Evolutionary conservation across 2,888 invertebrate species (phyloP).

Genomic region (Hydriomena furcata): DNA sequence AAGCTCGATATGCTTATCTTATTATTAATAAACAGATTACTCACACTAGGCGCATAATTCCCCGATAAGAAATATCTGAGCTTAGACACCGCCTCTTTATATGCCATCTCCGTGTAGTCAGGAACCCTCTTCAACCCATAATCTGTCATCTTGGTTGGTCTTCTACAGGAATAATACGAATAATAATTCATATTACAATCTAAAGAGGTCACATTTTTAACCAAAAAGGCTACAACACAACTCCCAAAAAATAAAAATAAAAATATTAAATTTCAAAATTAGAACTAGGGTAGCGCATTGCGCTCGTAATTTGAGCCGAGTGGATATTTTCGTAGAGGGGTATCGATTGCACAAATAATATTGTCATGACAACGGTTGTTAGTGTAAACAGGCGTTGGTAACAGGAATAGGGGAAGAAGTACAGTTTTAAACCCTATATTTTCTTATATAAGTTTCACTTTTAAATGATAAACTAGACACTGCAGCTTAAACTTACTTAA

Average conservation of each 20-base stretch:
- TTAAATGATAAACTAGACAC: too few species aligned
- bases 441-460: too few species aligned
- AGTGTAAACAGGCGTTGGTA: constrained; percentile 55
- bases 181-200: constrained; percentile 39
- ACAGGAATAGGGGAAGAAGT: constrained; percentile 25
- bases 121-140: constrained; percentile 84
- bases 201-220: constrained; percentile 43
- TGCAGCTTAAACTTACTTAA: too few species aligned
- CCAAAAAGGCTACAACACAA: constrained; percentile 36
- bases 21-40: constrained; percentile 44
- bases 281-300: constrained; percentile 65
- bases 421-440: background rate
- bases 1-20: too few species aligned
- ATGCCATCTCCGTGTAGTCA: constrained; percentile 93
- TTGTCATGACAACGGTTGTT: constrained; percentile 63
- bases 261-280: constrained; percentile 48
- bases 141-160: constrained; percentile 74
- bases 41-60: constrained; percentile 86
- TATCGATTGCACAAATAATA: constrained; percentile 67
- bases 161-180: constrained; percentile 65
- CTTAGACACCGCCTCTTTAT: constrained; percentile 92
- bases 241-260: constrained; percentile 41
- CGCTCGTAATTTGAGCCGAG: constrained; percentile 51
- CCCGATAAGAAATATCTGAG: constrained; percentile 90
- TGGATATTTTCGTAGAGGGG: constrained; percentile 38